phyloP scores from a whole-genome alignment of 2,888 invertebrate species.

The Leptothorax acervorum region DNA sequence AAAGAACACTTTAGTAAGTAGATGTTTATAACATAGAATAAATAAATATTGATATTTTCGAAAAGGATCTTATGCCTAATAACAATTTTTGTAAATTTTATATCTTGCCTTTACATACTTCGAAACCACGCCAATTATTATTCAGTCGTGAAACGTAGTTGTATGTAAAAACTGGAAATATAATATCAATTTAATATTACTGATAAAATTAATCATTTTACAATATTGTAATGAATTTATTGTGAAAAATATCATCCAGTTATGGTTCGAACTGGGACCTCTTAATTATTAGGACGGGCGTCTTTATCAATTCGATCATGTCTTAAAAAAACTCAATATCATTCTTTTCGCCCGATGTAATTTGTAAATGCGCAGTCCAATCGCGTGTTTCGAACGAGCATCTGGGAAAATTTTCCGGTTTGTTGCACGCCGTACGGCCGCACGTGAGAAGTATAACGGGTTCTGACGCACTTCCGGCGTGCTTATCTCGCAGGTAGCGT shows the following conservation, averaged over 20 bases:
- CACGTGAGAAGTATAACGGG: conserved; percentile 43
- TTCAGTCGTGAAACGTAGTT: neutral
- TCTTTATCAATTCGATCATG: neutral
- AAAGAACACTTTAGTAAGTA: neutral
- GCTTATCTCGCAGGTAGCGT: conserved; percentile 61
- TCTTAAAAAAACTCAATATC: neutral
- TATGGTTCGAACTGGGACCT: neutral
- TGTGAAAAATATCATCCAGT: neutral
- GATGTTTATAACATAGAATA: neutral
- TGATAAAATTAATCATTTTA: neutral
- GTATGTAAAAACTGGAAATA: neutral
- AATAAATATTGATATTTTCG: neutral
- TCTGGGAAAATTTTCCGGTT: conserved; percentile 6
- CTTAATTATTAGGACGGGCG: neutral
- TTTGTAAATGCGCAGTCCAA: neutral
- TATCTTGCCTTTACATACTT: neutral
- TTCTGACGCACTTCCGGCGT: conserved; percentile 64
- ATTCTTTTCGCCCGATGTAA: neutral
- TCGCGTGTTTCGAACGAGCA: neutral
- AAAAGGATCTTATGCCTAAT: neutral
- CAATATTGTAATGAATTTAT: neutral
- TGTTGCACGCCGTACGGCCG: conserved; percentile 22
- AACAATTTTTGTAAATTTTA: neutral
- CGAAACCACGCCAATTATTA: neutral
- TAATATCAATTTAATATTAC: neutral